Base-by-base conservation (phyloP, 2,113 vertebrate species). In the Melanotaenia duboulayi region DNA sequence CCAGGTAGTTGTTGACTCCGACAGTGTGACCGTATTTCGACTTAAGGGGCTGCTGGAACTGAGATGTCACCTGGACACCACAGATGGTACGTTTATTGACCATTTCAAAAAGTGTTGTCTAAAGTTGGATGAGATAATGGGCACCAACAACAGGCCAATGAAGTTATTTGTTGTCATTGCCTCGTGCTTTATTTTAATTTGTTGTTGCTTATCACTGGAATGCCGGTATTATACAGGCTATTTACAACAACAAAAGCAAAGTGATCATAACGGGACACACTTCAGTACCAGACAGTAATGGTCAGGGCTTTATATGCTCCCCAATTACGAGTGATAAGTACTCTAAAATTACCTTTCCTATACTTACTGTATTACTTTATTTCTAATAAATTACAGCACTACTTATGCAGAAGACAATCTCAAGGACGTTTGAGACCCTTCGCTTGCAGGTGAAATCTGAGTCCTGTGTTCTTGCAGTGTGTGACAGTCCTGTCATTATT, bases 371-470 rank as follows among this genome's bases (percentile, higher is more conserved):
- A 12, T n/a, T 11, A 2, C 11, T 35, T n/a, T 51, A 48, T 35
- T 35, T 35, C 32, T 7, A 35, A 35, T 35, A 35, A 8, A 35
- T 54, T 92, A 77, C 89, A 98, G 97, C 90, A 50, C 64, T 57
- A 11, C 91, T 92, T 64, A 77, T 92, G 68, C 95, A 89, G 65
- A 93, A 93, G 37, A 87, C 91, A 11, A 79, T 99, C 72, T 94
- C 93, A 6, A 94, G 91, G 72, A 90, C 94, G 23, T 93, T 98
- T 85, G 92, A 89, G 87, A 88, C 71, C 54, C 93, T 99, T 48
- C 90, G 87, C n/a, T 78, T 90, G 35, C 94, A 94, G 74, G 90
- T 97, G 49, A 95, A 94, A 64, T 97, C 96, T 2, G 90, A 96
- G 13, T 92, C 94, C 7, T 92, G 97, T 22, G 95, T 97, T 14